Base-by-base conservation (phyloP, 2,888 invertebrate species). In the Nebria salina region DNA sequence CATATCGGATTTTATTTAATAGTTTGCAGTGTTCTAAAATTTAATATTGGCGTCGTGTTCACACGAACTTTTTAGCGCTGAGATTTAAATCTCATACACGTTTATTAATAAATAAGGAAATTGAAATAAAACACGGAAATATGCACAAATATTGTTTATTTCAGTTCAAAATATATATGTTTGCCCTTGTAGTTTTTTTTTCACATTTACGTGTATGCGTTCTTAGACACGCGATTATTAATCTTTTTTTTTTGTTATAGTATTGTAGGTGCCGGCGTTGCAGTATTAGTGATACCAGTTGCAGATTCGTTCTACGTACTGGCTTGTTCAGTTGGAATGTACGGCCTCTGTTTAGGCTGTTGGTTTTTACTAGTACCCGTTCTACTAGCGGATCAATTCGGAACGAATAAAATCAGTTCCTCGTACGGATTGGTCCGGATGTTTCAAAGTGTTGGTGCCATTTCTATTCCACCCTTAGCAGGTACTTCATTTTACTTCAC, bases 311-410 rank as follows among this genome's bases (percentile, higher is more conserved):
- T 94, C 89, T 92, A 93, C 88, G 89, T 93, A 0, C 88, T 94
- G 65, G 93, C 93, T 5, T 89, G 92, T 2, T 92, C 94, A 0
- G 93, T 94, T 72, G 93, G 92, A 88, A 87, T 90, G 86, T 95
- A 94, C 86, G 95, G 95, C 0, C 88, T 95, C 0, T 94, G 94
- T 83, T 90, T 95, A 25, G 95, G 95, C 26, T 93, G 94, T 86
- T 95, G 94, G 94, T 95, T 94, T 87, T 91, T 95, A 2, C 87
- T 95, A 78, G 94, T 95, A 82, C 95, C 95, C 0, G 94, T 95
- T 1, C 88, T 95, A 15, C 89, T 95, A 66, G 94, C 94, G 0
- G 94, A 94, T 86, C 91, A 94, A 15, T 94, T 94, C 86, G 95
- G 95, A 1, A 94, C 93, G 0, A 93, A 94, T 70, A 91, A 94